These are phyloP conservation scores for Micrasema minimum DNA, from an alignment of 1,140 invertebrate species.

Conservation along the genomic window DNA sequence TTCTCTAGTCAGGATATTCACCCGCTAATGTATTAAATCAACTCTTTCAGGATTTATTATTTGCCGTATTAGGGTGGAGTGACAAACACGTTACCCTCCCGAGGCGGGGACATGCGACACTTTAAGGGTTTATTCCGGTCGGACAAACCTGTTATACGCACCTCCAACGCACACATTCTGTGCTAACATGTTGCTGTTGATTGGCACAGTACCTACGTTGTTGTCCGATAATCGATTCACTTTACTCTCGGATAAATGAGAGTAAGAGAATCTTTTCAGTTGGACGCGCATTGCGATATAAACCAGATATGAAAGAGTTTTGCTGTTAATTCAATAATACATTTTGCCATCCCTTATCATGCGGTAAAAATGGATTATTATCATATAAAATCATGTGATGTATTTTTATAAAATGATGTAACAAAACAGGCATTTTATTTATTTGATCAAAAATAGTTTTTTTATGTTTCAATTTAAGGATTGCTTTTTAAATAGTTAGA, in stretches of 20 bases:
- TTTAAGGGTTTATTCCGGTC: conserved; percentile 41
- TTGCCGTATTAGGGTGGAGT: conserved; percentile 43
- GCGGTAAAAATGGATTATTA: no score
- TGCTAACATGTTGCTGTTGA: not conserved
- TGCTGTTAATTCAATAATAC: no score
- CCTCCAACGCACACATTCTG: conserved; percentile 1
- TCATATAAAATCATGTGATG: no score
- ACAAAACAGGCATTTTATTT: no score
- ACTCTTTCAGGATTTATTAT: conserved; percentile 48
- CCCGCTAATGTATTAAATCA: conserved; percentile 46
- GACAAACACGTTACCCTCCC: conserved; percentile 44
- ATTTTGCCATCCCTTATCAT: no score
- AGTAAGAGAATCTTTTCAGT: not conserved
- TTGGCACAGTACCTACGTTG: not conserved
- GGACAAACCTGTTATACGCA: conserved; percentile 36
- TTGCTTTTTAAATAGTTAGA: no score
- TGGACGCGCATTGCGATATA: no score
- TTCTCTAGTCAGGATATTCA: conserved; percentile 20
- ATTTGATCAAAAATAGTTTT: no score
- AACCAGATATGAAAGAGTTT: no score
- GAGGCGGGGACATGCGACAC: conserved; percentile 38
- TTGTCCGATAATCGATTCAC: not conserved
- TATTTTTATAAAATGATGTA: no score
- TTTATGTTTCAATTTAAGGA: no score
- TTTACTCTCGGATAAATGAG: no score